Percentiles rank a stretch among this genome's conserved stretches.
Conservation (phyloP, 2,797 vertebrate genomes). For the Phalanger gymnotis region DNA sequence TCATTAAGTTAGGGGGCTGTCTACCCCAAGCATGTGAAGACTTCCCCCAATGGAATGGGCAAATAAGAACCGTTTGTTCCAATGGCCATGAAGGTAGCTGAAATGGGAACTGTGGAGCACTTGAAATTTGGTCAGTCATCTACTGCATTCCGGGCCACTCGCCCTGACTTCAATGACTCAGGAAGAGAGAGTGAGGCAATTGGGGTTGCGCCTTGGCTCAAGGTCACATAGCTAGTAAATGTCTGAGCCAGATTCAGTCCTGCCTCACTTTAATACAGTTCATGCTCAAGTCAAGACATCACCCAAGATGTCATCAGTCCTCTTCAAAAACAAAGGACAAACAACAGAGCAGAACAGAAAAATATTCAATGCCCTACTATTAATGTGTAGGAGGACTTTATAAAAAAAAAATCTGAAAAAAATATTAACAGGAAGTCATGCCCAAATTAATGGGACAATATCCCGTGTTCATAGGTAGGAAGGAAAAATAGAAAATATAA, state of each 20-base stretch:
- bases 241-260: too few relatives aligned
- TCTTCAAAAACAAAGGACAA: not conserved
- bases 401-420: not conserved
- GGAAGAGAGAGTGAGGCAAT: not conserved
- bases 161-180: not conserved
- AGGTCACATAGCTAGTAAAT: too few relatives aligned
- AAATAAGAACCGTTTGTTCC: not conserved
- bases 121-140: not conserved
- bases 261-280: not conserved
- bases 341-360: not conserved
- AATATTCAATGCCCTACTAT: not conserved
- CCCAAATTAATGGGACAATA: not conserved
- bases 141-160: not conserved
- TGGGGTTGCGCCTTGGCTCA: too few relatives aligned
- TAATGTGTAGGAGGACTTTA: not conserved
- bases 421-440: not conserved
- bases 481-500: not conserved
- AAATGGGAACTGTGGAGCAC: not conserved
- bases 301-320: not conserved
- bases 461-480: not conserved
- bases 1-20: not conserved
- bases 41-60: not conserved
- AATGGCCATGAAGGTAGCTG: not conserved
- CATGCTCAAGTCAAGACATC: not conserved
- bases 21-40: not conserved